Percentiles rank a stretch among this genome's conserved stretches.
Evolutionary conservation across 2,797 vertebrate species (phyloP).

Genomic region (Myiotriccus ornatus): DNA sequence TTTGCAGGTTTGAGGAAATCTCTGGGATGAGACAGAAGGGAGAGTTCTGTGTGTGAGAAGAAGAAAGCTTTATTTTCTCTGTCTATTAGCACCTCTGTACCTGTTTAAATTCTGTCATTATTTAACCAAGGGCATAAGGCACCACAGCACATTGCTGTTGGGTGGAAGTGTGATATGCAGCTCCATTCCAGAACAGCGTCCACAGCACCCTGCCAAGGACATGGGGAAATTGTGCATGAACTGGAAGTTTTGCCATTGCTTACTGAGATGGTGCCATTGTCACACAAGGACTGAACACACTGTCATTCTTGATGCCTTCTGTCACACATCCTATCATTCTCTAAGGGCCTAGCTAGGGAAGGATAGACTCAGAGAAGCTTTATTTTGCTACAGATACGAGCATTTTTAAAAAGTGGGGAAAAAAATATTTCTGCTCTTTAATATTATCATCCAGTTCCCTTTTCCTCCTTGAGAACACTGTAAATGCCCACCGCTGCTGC

Average conservation of each 20-base stretch:
- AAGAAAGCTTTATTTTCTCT: background rate
- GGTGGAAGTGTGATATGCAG: background rate
- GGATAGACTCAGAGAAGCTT: background rate
- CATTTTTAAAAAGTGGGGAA: background rate
- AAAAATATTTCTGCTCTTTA: background rate
- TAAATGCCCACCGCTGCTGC: background rate
- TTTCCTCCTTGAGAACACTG: background rate
- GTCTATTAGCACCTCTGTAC: background rate
- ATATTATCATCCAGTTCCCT: background rate
- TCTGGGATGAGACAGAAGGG: background rate
- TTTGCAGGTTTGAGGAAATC: background rate
- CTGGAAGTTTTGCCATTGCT: background rate
- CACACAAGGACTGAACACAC: background rate
- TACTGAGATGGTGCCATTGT: rapidly evolving
- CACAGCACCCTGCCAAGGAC: background rate
- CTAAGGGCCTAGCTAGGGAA: background rate
- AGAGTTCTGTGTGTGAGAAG: background rate
- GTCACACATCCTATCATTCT: background rate
- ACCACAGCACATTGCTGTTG: background rate
- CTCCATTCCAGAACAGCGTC: background rate
- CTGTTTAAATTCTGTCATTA: background rate
- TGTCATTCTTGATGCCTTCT: background rate
- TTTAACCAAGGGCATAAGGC: background rate
- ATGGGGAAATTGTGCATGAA: rapidly evolving
- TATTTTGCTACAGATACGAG: background rate